Conservation (phyloP, 2,797 vertebrate species). For the Trematomus bernacchii region DNA sequence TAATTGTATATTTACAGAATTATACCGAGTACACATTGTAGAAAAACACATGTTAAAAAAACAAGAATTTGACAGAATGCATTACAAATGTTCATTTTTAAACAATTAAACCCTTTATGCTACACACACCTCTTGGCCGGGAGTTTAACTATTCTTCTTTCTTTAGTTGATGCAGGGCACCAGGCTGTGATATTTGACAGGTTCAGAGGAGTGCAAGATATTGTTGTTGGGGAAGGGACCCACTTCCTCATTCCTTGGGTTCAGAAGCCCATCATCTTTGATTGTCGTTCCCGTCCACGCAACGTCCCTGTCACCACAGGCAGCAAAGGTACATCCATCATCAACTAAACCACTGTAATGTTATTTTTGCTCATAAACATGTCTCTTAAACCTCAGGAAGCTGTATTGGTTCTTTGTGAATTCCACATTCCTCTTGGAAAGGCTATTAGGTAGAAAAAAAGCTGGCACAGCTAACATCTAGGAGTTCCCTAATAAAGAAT, state of each 20-base stretch:
- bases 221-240: conserved; percentile 93
- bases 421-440: background rate
- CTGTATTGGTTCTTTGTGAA: background rate
- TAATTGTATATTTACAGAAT: background rate
- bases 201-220: conserved; percentile 93
- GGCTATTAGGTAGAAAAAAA: background rate
- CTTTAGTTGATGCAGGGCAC: conserved; percentile 95
- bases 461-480: background rate
- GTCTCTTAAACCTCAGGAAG: background rate
- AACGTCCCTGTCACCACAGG: conserved; percentile 97
- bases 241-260: conserved; percentile 98
- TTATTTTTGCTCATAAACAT: background rate
- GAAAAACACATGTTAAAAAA: background rate
- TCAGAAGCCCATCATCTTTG: conserved; percentile 96
- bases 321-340: conserved; percentile 91
- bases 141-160: conserved; percentile 10
- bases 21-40: background rate
- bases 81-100: background rate
- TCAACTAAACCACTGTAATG: background rate
- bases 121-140: background rate
- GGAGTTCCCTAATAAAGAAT: background rate
- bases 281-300: conserved; percentile 96
- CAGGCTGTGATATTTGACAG: conserved; percentile 96
- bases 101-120: background rate
- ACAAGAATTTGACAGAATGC: background rate